Evolutionary conservation across 2,113 vertebrate species (phyloP), one percentile per base, ranked within the genome.

Genomic region (Talpa occidentalis): DNA sequence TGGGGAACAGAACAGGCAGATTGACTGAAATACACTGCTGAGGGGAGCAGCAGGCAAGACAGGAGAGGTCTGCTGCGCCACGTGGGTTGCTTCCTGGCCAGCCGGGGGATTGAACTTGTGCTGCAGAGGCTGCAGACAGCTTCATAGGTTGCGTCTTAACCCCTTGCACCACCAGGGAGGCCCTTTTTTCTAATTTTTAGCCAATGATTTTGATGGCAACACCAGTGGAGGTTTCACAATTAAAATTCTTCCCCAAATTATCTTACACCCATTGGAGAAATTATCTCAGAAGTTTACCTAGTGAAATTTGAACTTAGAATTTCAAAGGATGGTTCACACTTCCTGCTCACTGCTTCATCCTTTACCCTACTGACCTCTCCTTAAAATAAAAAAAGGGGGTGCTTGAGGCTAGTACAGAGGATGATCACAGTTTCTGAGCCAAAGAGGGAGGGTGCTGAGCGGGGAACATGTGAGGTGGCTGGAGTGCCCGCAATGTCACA

Each of bases 211-310:
- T 97, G 93, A 97, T n/a, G 67, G 94, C 91, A 96, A 94, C 67
- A 89, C 59, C 86, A 92, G 90, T 95, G 94, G 94, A 96, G 93
- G 73, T 92, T 98, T 97, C 95, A 89, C 83, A 91, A 92, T 90
- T 96, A 97, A 98, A 98, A 95, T 76, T 85, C 92, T 97, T 96
- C 64, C 85, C 87, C 94, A 93, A 96, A 96, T 96, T 94, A 96
- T 93, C 97, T 96, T 95, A 97, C 91, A 96, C 96, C 94, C 97
- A 92, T 97, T 97, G 93, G 91, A 96, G 96, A 98, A 98, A 98
- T 97, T 82, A 96, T 96, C 97, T 77, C 21, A 77, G 98, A 97
- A 97, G 95, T 88, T 98, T 98, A 94, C 66, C 42, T 42, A 93
- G 91, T 95, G 85, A 98, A 92, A 79, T 66, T 60, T 79, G 49